Conservation (phyloP, 1,140 invertebrate genomes). For the Zaprionus gabonicus region DNA sequence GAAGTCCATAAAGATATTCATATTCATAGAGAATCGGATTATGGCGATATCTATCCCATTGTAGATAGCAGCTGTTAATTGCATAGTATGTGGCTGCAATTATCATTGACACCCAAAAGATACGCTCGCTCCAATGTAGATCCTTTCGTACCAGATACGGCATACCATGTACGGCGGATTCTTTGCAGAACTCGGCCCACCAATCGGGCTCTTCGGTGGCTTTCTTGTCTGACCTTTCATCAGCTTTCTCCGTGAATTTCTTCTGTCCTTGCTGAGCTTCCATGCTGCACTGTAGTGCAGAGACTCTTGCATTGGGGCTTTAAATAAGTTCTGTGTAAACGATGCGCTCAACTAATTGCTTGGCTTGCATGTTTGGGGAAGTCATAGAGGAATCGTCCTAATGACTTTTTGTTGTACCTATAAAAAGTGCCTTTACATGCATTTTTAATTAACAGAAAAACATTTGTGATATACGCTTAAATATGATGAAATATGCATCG, state of each 20-base stretch:
- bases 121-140: slow-evolving; percentile 67
- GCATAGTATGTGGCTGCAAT: slow-evolving; percentile 60
- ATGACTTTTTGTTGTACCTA: slow-evolving; percentile 35
- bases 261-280: background rate
- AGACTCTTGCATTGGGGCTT: background rate
- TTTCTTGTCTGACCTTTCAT: background rate
- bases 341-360: slow-evolving; percentile 29
- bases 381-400: slow-evolving; percentile 8
- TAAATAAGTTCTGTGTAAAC: slow-evolving; percentile 16
- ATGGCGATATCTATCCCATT: slow-evolving; percentile 71
- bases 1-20: slow-evolving; percentile 64
- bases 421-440: slow-evolving; percentile 25
- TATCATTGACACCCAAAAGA: slow-evolving; percentile 66
- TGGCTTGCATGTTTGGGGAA: background rate
- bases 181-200: slow-evolving; percentile 51
- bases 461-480: background rate
- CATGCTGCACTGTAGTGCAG: slow-evolving; percentile 14
- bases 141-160: slow-evolving; percentile 66
- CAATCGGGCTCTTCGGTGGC: slow-evolving; percentile 32
- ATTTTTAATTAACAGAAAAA: slow-evolving; percentile 32
- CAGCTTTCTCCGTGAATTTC: background rate
- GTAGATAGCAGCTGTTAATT: slow-evolving; percentile 57
- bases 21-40: slow-evolving; percentile 77
- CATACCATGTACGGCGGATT: slow-evolving; percentile 68
- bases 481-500: background rate